Evolutionary conservation across 2,797 vertebrate genomes (phyloP).

Genomic region (Sorex maritimensis): DNA sequence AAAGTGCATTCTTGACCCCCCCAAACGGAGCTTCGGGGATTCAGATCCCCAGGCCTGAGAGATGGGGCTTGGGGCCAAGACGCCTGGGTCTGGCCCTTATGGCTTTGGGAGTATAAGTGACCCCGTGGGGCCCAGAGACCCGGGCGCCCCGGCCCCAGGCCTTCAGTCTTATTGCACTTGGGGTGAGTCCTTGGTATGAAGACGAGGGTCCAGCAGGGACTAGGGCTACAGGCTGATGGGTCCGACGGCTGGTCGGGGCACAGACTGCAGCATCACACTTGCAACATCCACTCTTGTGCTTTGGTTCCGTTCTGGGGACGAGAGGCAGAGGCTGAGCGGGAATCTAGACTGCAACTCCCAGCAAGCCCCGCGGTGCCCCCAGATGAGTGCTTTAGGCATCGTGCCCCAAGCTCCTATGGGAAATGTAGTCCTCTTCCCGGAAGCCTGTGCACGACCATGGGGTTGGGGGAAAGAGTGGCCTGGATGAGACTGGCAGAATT

Average conservation of each 20-base stretch:
- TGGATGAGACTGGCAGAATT: neutral
- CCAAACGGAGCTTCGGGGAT: neutral
- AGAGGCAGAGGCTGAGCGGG: neutral
- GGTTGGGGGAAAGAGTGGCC: too few species aligned
- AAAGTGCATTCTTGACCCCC: neutral
- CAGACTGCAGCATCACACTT: conserved; percentile 39
- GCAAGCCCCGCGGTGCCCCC: neutral
- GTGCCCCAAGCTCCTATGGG: neutral
- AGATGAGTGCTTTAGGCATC: accelerated
- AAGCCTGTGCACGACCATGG: accelerated
- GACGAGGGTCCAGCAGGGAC: too few species aligned
- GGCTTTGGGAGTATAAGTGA: conserved; percentile 77
- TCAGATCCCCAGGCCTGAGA: neutral
- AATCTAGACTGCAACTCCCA: conserved; percentile 38
- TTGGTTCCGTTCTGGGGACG: conserved; percentile 70
- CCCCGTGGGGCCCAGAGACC: conserved; percentile 11
- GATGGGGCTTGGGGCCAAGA: neutral
- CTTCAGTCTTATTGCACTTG: conserved; percentile 82
- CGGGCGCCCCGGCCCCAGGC: neutral
- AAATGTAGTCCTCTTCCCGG: conserved; percentile 43
- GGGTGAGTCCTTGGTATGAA: conserved; percentile 31
- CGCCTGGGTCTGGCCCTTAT: neutral
- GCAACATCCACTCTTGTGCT: conserved; percentile 80
- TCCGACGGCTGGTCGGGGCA: neutral
- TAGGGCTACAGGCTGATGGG: neutral